Percentiles rank a stretch among this genome's conserved stretches.
These are phyloP conservation scores for Neosilurus hyrtlii DNA, from an alignment of 2,797 vertebrate species.

Conservation along the genomic window DNA sequence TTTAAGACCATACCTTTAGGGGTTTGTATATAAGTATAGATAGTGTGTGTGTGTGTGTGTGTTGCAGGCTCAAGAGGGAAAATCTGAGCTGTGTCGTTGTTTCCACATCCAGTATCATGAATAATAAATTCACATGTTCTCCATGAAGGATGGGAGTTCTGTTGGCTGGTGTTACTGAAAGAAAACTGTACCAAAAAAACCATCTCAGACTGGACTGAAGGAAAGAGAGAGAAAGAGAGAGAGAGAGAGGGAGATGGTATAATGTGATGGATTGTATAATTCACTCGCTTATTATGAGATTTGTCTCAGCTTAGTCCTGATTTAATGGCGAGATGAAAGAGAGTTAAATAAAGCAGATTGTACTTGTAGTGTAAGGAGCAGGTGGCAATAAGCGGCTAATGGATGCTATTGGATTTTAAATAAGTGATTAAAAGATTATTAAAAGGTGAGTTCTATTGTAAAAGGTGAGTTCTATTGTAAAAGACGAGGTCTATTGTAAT, in stretches of 20 bases:
- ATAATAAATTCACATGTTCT: slow-evolving; percentile 22
- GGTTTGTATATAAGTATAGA: too few relatives aligned
- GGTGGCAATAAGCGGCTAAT: slow-evolving; percentile 12
- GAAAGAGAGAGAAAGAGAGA: background rate
- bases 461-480: too few relatives aligned
- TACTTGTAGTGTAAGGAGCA: background rate
- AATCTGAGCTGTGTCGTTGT: background rate
- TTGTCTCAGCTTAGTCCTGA: slow-evolving; percentile 40
- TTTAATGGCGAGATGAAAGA: slow-evolving; percentile 47
- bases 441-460: too few relatives aligned
- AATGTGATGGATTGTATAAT: slow-evolving; percentile 9
- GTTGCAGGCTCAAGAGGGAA: background rate
- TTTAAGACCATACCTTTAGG: background rate
- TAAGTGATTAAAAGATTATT: background rate
- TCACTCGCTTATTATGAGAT: slow-evolving; percentile 9
- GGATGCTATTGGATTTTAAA: slow-evolving; percentile 8
- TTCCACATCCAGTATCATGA: slow-evolving; percentile 27
- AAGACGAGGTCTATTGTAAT: background rate
- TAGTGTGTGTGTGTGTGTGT: too few relatives aligned
- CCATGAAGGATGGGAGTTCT: background rate
- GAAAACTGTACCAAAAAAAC: background rate
- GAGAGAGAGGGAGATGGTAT: slow-evolving; percentile 5
- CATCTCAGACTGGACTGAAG: background rate
- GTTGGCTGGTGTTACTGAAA: slow-evolving; percentile 6
- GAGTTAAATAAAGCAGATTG: slow-evolving; percentile 52